A percentile compares a stretch with the other conserved stretches of the same genome.
Evolutionary conservation across 2,888 invertebrate genomes (phyloP).

Genomic region (Xanthorhoe designata): DNA sequence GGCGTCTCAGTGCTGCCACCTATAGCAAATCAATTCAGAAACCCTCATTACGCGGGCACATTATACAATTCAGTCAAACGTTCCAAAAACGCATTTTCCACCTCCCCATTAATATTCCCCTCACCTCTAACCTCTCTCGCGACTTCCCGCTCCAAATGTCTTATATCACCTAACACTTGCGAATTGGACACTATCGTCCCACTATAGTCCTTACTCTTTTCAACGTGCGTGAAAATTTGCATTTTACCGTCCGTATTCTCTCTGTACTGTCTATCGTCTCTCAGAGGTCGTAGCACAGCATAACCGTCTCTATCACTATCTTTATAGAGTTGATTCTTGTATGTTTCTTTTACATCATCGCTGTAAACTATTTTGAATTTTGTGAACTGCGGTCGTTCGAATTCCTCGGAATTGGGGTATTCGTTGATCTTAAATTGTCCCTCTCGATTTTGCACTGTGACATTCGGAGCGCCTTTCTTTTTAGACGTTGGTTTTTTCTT

Average conservation of each 20-base stretch:
- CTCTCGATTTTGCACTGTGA: slow-evolving; percentile 61
- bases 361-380: slow-evolving; percentile 66
- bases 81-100: slow-evolving; percentile 71
- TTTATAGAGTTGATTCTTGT: slow-evolving; percentile 47
- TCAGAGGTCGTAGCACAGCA: slow-evolving; percentile 58
- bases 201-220: slow-evolving; percentile 59
- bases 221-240: slow-evolving; percentile 70
- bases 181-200: slow-evolving; percentile 52
- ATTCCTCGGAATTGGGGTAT: slow-evolving; percentile 57
- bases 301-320: slow-evolving; percentile 38
- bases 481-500: slow-evolving; percentile 38
- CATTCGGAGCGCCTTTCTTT: slow-evolving; percentile 67
- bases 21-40: too few relatives aligned
- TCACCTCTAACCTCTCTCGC: slow-evolving; percentile 56
- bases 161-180: slow-evolving; percentile 59
- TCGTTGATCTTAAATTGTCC: slow-evolving; percentile 54
- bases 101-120: slow-evolving; percentile 55
- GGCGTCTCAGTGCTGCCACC: too few relatives aligned
- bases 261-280: slow-evolving; percentile 39
- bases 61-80: slow-evolving; percentile 72
- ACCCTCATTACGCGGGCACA: slow-evolving; percentile 62
- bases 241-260: slow-evolving; percentile 69
- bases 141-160: slow-evolving; percentile 61
- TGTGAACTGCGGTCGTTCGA: slow-evolving; percentile 42
- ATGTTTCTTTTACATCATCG: slow-evolving; percentile 48